A percentile compares a stretch with the other conserved stretches of the same genome.
Conservation (phyloP, 2,888 invertebrate genomes). For the Pseudoips prasinana region DNA sequence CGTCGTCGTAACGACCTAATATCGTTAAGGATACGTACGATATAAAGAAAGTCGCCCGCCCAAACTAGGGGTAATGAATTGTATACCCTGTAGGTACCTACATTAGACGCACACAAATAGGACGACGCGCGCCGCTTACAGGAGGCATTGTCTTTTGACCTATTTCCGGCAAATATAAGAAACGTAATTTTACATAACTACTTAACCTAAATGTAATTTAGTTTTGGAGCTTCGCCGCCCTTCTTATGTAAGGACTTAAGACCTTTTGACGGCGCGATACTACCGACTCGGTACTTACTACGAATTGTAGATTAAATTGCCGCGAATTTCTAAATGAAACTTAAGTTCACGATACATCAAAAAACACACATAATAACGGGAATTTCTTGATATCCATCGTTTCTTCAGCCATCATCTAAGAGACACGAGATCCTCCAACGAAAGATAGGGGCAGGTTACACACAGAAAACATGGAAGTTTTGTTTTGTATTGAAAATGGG, state of each 20-base stretch:
- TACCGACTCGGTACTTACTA: conserved; percentile 5
- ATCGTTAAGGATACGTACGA: conserved; percentile 36
- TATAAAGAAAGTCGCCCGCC: conserved; percentile 42
- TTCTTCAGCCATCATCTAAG: too few species aligned
- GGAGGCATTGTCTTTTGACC: conserved; percentile 69
- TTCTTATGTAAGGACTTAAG: conserved; percentile 14
- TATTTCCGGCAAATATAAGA: conserved; percentile 53
- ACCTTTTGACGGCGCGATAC: conserved; percentile 5
- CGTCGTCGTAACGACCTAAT: conserved; percentile 36
- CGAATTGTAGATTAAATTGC: conserved; percentile 8
- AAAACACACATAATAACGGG: neutral
- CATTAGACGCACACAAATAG: conserved; percentile 35
- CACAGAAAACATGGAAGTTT: too few species aligned
- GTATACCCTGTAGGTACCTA: conserved; percentile 36
- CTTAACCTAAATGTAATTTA: conserved; percentile 23
- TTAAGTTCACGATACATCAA: conserved; percentile 1
- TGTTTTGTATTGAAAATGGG: too few species aligned
- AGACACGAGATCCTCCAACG: too few species aligned
- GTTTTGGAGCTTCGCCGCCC: conserved; percentile 18
- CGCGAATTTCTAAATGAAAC: conserved; percentile 16
- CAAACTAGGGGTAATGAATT: conserved; percentile 53
- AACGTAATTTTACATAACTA: conserved; percentile 36
- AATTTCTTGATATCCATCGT: too few species aligned
- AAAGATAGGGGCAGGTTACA: too few species aligned
- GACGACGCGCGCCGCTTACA: conserved; percentile 39